phyloP scores from a whole-genome alignment of 2,888 invertebrate species.

The Nomada hirtipes region DNA sequence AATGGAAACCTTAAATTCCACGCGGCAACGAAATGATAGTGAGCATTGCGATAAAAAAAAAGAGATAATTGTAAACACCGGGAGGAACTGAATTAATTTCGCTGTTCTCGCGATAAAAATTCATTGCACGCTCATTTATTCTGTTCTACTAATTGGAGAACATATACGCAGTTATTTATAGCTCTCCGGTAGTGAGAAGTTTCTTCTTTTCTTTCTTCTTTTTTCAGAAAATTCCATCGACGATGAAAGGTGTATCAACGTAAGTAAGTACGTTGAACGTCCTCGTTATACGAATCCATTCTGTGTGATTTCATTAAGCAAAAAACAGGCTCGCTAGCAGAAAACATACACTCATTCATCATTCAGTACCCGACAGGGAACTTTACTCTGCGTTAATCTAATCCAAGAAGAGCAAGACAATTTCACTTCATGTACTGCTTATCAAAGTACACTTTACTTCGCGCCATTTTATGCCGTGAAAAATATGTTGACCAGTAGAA shows the following conservation, averaged over 20 bases:
- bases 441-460: neutral
- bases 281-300: slow-evolving; percentile 6
- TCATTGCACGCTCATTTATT: slow-evolving; percentile 8
- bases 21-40: too few species aligned
- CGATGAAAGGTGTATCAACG: slow-evolving; percentile 19
- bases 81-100: neutral
- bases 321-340: neutral
- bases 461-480: neutral
- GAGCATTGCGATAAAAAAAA: too few species aligned
- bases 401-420: slow-evolving; percentile 13
- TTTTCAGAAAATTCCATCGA: slow-evolving; percentile 24
- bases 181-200: neutral
- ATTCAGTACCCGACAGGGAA: neutral
- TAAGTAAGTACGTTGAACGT: neutral
- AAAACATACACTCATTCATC: slow-evolving; percentile 26
- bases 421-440: slow-evolving; percentile 7
- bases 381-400: neutral
- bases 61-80: neutral
- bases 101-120: neutral
- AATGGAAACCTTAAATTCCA: too few species aligned
- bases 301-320: slow-evolving; percentile 14
- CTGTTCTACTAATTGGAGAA: slow-evolving; percentile 10
- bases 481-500: neutral
- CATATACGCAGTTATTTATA: slow-evolving; percentile 7
- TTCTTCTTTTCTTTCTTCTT: neutral